Conservation (phyloP, 2,113 vertebrate genomes). For the Phalacrocorax aristotelis region DNA sequence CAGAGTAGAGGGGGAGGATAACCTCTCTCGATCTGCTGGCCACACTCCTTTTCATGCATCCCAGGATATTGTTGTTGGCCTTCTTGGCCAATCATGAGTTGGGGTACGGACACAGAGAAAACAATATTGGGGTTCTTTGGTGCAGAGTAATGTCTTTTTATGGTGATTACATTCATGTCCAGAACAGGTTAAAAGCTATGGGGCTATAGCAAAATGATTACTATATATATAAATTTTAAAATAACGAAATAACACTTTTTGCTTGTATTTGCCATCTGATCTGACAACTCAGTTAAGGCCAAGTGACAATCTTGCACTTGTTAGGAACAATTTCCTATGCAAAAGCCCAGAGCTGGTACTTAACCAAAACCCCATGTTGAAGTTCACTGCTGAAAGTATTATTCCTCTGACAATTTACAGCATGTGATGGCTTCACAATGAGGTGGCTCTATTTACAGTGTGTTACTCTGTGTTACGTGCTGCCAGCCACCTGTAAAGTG, state of each 20-base stretch:
- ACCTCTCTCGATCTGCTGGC: too few relatives aligned
- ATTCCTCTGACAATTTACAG: background rate
- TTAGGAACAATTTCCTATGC: background rate
- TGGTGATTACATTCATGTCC: background rate
- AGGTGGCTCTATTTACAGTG: background rate
- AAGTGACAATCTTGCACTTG: background rate
- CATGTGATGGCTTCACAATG: background rate
- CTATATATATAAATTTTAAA: background rate
- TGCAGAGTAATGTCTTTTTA: background rate
- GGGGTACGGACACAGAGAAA: background rate
- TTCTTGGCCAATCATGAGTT: background rate
- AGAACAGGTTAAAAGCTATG: background rate
- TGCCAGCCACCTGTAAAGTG: conserved; percentile 35
- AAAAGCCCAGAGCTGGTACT: background rate
- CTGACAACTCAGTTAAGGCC: background rate
- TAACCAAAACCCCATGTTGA: background rate
- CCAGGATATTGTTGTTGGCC: too few relatives aligned
- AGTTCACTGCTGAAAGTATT: background rate
- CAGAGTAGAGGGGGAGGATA: too few relatives aligned
- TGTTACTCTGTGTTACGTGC: background rate
- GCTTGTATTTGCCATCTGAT: background rate
- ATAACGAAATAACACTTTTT: background rate
- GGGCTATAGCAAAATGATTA: background rate
- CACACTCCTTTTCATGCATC: too few relatives aligned
- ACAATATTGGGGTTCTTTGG: background rate